These are phyloP conservation scores for Drosophila picticornis DNA, from an alignment of 2,888 invertebrate genomes.

Conservation along the genomic window DNA sequence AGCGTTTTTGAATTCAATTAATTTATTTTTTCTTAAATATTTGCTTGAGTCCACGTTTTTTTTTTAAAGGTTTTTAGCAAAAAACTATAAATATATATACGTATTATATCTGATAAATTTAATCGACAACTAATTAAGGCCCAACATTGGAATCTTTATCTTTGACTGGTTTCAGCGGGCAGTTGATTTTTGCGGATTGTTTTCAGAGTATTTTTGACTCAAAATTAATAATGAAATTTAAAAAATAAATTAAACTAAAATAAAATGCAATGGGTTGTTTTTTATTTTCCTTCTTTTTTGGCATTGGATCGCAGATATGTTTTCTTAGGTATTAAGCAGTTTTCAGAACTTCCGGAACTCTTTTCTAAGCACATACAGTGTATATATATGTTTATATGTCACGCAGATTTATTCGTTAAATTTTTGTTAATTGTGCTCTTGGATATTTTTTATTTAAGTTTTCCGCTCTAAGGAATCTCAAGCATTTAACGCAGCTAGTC, in stretches of 20 bases:
- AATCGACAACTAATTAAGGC: slow-evolving; percentile 62
- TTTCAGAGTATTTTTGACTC: slow-evolving; percentile 6
- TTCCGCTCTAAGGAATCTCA: slow-evolving; percentile 21
- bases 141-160: slow-evolving; percentile 18
- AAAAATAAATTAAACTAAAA: slow-evolving; percentile 1
- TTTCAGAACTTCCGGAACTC: slow-evolving; percentile 48
- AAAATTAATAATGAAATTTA: background rate
- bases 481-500: slow-evolving; percentile 43
- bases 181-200: slow-evolving; percentile 32
- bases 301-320: slow-evolving; percentile 64
- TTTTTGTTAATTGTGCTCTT: slow-evolving; percentile 21
- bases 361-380: slow-evolving; percentile 21
- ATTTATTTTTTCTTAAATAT: slow-evolving; percentile 65
- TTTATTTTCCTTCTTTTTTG: slow-evolving; percentile 16
- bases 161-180: slow-evolving; percentile 40
- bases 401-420: slow-evolving; percentile 15
- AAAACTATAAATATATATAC: slow-evolving; percentile 44
- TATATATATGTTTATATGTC: slow-evolving; percentile 2
- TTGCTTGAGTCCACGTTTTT: slow-evolving; percentile 69
- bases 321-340: slow-evolving; percentile 51
- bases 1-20: slow-evolving; percentile 62
- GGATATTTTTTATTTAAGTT: slow-evolving; percentile 4
- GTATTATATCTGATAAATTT: slow-evolving; percentile 27
- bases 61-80: slow-evolving; percentile 65
- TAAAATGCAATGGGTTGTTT: slow-evolving; percentile 23